Evolutionary conservation across 2,797 vertebrate genomes (phyloP).

Genomic region (Clarias platycephalus): DNA sequence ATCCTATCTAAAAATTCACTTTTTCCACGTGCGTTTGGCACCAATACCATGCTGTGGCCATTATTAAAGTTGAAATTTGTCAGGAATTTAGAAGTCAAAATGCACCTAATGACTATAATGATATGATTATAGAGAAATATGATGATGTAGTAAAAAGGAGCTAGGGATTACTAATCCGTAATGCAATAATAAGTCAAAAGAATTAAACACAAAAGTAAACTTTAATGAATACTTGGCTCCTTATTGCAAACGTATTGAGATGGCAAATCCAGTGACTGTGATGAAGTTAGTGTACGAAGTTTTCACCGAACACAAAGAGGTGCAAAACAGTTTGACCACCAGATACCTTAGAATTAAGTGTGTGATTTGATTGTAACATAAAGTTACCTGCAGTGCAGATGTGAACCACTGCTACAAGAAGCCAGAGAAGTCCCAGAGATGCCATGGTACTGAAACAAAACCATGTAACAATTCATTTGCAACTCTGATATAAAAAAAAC

Average conservation of each 20-base stretch:
- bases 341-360: background rate
- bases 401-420: slow-evolving; percentile 51
- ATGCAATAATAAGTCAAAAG: background rate
- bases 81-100: background rate
- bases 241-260: background rate
- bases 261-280: background rate
- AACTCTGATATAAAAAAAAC: background rate
- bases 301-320: background rate
- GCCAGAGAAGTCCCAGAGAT: slow-evolving; percentile 29
- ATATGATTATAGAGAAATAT: background rate
- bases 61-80: background rate
- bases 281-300: background rate
- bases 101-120: no score
- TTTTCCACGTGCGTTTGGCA: no score
- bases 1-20: no score
- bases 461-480: background rate
- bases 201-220: no score
- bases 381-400: slow-evolving; percentile 67
- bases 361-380: background rate
- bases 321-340: background rate
- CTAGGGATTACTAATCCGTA: no score
- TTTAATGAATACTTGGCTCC: background rate
- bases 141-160: background rate
- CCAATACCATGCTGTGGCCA: no score
- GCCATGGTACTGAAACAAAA: slow-evolving; percentile 38